These are phyloP conservation scores for Hofmannophila pseudospretella DNA, from an alignment of 2,888 invertebrate species.

Conservation along the genomic window DNA sequence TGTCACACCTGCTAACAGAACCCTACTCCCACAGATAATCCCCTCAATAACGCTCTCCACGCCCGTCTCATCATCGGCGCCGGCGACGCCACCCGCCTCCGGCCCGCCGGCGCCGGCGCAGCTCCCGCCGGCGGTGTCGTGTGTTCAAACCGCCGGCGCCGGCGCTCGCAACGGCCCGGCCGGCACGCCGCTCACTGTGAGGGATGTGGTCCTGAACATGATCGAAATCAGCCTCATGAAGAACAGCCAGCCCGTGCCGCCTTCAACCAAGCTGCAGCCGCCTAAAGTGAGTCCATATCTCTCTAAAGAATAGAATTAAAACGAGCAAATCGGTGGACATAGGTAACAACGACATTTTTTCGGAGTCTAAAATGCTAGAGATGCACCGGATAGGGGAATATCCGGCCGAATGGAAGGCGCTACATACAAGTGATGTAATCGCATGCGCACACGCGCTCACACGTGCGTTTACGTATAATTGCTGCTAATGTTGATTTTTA, in stretches of 20 bases:
- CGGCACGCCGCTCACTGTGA: constrained; percentile 82
- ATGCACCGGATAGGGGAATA: no score
- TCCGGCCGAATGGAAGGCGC: no score
- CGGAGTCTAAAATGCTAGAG: no score
- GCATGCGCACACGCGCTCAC: no score
- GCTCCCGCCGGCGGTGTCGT: constrained; percentile 33
- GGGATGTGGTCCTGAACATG: constrained; percentile 89
- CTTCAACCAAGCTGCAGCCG: constrained; percentile 38
- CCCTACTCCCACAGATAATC: constrained; percentile 10
- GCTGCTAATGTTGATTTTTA: no score
- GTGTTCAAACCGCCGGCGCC: constrained; percentile 17
- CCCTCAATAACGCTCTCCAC: constrained; percentile 11
- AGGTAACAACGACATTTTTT: no score
- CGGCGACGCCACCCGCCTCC: constrained; percentile 14
- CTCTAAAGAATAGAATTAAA: no score
- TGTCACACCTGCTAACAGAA: no score
- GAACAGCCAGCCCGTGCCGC: constrained; percentile 71
- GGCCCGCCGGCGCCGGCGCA: constrained; percentile 25
- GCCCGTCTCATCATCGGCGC: constrained; percentile 23
- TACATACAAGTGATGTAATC: no score
- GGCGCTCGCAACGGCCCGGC: constrained; percentile 31
- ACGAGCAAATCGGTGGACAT: no score
- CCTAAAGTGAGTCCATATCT: constrained; percentile 46
- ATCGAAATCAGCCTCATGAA: constrained; percentile 89
- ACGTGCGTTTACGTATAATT: no score